Percentiles rank a stretch among this genome's conserved stretches.
Conservation (phyloP, 1,140 invertebrate species). For the Elymnias hypermnestra region DNA sequence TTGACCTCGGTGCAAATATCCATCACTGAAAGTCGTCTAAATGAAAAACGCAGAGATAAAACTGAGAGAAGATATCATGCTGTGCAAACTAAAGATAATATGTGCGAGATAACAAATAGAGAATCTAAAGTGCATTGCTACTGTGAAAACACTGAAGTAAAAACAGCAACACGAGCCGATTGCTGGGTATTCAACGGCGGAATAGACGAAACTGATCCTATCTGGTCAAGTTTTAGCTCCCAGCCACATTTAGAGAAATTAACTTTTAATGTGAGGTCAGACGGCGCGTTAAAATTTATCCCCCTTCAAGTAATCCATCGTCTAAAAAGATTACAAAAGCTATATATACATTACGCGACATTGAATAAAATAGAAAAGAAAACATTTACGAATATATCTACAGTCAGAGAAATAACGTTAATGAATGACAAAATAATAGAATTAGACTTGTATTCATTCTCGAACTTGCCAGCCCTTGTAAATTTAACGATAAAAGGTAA, state of each 20-base stretch:
- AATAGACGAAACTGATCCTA: constrained; percentile 78
- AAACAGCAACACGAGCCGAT: constrained; percentile 65
- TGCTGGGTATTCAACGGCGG: constrained; percentile 82
- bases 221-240: constrained; percentile 83
- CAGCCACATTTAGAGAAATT: constrained; percentile 81
- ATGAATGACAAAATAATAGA: constrained; percentile 82
- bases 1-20: constrained; percentile 71
- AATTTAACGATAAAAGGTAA: constrained; percentile 85
- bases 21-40: constrained; percentile 65
- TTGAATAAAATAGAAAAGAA: constrained; percentile 81
- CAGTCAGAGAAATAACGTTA: constrained; percentile 81
- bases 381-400: constrained; percentile 83
- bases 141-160: constrained; percentile 60
- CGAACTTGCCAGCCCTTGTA: constrained; percentile 79
- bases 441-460: constrained; percentile 81
- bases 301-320: constrained; percentile 81
- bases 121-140: constrained; percentile 73
- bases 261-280: constrained; percentile 81
- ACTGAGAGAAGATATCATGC: constrained; percentile 57
- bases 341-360: constrained; percentile 83
- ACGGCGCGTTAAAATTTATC: constrained; percentile 81
- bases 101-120: constrained; percentile 68
- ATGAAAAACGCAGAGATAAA: constrained; percentile 71
- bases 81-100: constrained; percentile 57
- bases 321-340: constrained; percentile 79